A percentile compares a stretch with the other conserved stretches of the same genome.
Evolutionary conservation across 2,113 vertebrate genomes (phyloP).

Genomic region (Mungos mungo): DNA sequence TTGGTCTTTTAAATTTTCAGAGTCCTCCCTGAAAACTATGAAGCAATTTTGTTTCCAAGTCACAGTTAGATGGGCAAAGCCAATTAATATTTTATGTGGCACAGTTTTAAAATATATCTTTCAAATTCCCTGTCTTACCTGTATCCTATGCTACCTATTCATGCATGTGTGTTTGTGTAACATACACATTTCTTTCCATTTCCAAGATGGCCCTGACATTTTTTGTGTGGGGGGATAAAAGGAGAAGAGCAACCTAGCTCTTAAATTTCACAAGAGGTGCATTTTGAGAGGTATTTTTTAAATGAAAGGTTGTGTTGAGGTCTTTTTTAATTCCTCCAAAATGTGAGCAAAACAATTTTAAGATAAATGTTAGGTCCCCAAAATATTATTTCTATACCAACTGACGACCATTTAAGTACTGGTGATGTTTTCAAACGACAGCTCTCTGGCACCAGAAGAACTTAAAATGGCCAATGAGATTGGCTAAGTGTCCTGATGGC

Average conservation of each 20-base stretch:
- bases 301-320: neutral
- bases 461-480: neutral
- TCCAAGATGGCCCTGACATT: neutral
- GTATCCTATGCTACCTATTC: neutral
- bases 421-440: neutral
- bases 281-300: neutral
- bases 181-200: neutral
- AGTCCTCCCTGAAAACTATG: neutral
- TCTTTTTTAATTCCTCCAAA: slow-evolving; percentile 27
- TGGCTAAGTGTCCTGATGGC: neutral
- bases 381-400: neutral
- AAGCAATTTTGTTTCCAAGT: neutral
- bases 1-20: neutral
- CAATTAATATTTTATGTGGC: neutral
- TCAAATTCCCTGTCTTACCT: neutral
- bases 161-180: neutral
- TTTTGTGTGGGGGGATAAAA: neutral
- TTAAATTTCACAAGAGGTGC: neutral
- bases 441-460: neutral
- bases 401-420: neutral
- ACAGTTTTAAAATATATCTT: neutral
- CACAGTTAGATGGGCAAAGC: neutral
- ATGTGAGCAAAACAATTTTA: neutral
- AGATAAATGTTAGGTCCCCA: neutral
- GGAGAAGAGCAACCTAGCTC: neutral